Evolutionary conservation across 2,797 vertebrate genomes (phyloP), one percentile per base, ranked within the genome.

Genomic region (Syngnathus acus): DNA sequence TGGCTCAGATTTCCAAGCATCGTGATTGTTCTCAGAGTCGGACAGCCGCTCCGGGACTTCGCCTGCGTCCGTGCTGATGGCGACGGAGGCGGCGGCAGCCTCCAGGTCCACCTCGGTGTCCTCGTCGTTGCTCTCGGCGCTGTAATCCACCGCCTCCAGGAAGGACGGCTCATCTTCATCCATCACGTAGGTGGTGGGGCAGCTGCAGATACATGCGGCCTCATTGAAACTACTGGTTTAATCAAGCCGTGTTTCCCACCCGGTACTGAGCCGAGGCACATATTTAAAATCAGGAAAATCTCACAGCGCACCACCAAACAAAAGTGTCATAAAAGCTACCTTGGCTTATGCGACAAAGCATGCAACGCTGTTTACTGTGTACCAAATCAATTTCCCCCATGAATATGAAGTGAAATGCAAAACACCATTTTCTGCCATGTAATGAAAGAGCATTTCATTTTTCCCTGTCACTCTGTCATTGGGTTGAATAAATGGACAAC

Each of bases 121-220:
- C 4, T 90, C 89, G 6, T 97, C 95, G 63, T 95, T 94, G 87
- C 97, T 99, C 80, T 98, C 97, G 9, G 95, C 97, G 0, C 97
- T 99, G 89, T 99, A 99, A 91, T 99, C 97, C 74, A 98, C 92
- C 72, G 95, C 94, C 89, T 99, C 97, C 84, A 95, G 90, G 82
- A 95, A 98, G 67, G 91, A 92, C 42, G 95, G 96, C 79, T 99
- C 97, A 1, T 99, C 96, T 87, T 97, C 97, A 65, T 97, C 94
- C 92, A 98, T 78, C 82, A 97, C 92, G 0, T 98, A 97, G 1
- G 96, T 98, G 57, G 93, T 95, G 32, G 94, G 82, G 81, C 95
- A 96, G 78, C 94, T 98, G 79, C 77, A 43, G 1, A 45, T 6
- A 54, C 23, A 32, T 6, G 54, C 6, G 13, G 6, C 14, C 2